Evolutionary conservation across 2,888 invertebrate species (phyloP), one percentile per base, ranked within the genome.

Genomic region (Germaria angustata): DNA sequence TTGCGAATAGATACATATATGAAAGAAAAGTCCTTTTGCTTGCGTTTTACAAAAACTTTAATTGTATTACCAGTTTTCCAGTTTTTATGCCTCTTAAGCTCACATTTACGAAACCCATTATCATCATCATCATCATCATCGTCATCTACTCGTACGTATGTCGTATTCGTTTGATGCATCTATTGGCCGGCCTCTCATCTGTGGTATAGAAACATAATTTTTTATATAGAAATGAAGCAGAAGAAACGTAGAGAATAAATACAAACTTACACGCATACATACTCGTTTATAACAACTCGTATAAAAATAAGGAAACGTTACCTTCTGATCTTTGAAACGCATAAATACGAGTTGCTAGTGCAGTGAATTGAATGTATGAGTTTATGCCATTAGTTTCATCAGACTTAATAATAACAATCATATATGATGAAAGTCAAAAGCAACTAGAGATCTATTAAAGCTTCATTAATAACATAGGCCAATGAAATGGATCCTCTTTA

Each of bases 11-110:
- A 66, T 44, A 72, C 51, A 79, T n/a, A n/a, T n/a, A n/a, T 28
- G 28, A 55, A 61, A 53, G 51, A 71, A 53, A 72, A 81, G 65
- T 69, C 77, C 73, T 78, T 68, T 68, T 77, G 63, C 81, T 63
- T 78, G 24, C 46, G 63, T 63, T 81, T 77, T 77, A 24, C 39
- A 53, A 61, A 55, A 78, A 81, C 36, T 81, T 78, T 69, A 73
- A 78, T 78, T 78, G 72, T 81, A 81, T 78, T 81, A 81, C 72
- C 77, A 81, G 72, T 81, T 81, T 72, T 46, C 57, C 72, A 51
- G 61, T 49, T 80, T 75, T 75, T 65, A 65, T 76, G 51, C 49
- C 71, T 44, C 44, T 39, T 68, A 65, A 68, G 77, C 73, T 61
- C 61, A 63, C 68, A 77, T 77, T 77, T 73, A 68, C 72, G 34